Percentiles rank a stretch among this genome's conserved stretches.
phyloP scores from a whole-genome alignment of 2,113 vertebrate genomes.

The Coreoperca whiteheadi region DNA sequence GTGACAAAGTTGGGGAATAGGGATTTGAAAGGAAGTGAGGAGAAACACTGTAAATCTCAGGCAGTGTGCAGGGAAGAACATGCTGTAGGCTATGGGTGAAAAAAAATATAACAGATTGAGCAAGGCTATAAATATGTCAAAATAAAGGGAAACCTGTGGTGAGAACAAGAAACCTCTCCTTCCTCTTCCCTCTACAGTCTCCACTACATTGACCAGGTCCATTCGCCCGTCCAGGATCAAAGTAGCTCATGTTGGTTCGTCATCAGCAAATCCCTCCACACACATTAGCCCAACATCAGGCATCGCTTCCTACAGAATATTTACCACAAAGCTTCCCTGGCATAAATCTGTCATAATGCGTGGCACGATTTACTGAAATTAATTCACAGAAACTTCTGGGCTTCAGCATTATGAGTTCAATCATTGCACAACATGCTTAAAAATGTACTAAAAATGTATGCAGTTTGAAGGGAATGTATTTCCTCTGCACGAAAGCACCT shows the following conservation, averaged over 20 bases:
- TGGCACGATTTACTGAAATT: slow-evolving; percentile 23
- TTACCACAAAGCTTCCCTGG: slow-evolving; percentile 49
- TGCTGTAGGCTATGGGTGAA: slow-evolving; percentile 52
- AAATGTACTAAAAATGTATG: slow-evolving; percentile 16
- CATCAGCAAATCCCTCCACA: slow-evolving; percentile 77
- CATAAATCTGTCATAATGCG: slow-evolving; percentile 38
- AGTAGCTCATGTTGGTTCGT: slow-evolving; percentile 75
- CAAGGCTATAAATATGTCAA: slow-evolving; percentile 85
- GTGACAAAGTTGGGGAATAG: slow-evolving; percentile 34
- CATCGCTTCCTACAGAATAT: slow-evolving; percentile 49
- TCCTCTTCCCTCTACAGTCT: slow-evolving; percentile 84
- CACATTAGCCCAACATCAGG: slow-evolving; percentile 49
- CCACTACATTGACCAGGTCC: slow-evolving; percentile 76
- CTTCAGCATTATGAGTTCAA: background rate
- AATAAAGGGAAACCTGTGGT: slow-evolving; percentile 84
- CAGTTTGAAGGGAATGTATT: slow-evolving; percentile 18
- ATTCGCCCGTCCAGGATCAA: slow-evolving; percentile 81
- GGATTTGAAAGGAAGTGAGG: slow-evolving; percentile 28
- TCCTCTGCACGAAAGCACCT: slow-evolving; percentile 38
- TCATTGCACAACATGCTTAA: background rate
- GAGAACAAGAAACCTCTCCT: slow-evolving; percentile 82
- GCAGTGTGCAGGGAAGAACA: slow-evolving; percentile 56
- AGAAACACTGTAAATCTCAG: slow-evolving; percentile 51
- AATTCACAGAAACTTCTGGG: slow-evolving; percentile 33
- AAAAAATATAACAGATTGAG: slow-evolving; percentile 83